Conservation (phyloP, 2,888 invertebrate species). For the Linhomoeus sp. region DNA sequence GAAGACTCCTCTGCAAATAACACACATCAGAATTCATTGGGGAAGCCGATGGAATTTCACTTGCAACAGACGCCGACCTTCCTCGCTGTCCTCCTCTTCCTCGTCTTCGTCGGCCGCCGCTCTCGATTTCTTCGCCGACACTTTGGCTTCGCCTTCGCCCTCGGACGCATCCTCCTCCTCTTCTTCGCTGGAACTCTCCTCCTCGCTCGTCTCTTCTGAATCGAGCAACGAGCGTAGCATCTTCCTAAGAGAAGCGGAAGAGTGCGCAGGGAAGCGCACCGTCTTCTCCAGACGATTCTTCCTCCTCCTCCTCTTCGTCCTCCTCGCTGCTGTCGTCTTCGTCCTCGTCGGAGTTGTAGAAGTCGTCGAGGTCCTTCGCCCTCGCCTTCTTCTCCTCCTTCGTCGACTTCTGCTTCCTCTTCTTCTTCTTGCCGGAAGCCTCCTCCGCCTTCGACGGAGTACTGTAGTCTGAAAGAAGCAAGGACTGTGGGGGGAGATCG, state of each 20-base stretch:
- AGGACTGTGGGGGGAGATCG: too few species aligned
- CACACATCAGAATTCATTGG: too few species aligned
- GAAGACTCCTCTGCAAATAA: neutral
- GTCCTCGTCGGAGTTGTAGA: constrained; percentile 12
- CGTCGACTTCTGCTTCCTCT: too few species aligned
- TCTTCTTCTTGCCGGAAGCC: too few species aligned
- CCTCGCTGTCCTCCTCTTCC: constrained; percentile 7
- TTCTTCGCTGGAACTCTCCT: constrained; percentile 3
- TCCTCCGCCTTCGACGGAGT: too few species aligned
- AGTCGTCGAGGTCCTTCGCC: constrained; percentile 5
- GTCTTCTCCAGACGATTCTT: too few species aligned
- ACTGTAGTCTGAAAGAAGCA: too few species aligned
- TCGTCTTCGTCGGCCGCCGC: constrained; percentile 8
- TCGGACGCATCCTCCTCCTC: constrained; percentile 9
- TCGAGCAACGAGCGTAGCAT: too few species aligned
- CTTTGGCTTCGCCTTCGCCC: constrained; percentile 30
- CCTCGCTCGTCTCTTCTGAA: neutral
- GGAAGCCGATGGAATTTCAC: too few species aligned
- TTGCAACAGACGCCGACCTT: too few species aligned
- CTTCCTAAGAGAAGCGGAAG: too few species aligned
- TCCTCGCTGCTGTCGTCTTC: constrained; percentile 9
- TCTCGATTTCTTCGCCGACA: constrained; percentile 31
- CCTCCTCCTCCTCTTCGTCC: constrained; percentile 23
- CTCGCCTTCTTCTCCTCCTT: constrained; percentile 14
- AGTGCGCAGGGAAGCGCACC: too few species aligned